Evolutionary conservation across 2,888 invertebrate species (phyloP).

Genomic region (Calameuta filiformis): DNA sequence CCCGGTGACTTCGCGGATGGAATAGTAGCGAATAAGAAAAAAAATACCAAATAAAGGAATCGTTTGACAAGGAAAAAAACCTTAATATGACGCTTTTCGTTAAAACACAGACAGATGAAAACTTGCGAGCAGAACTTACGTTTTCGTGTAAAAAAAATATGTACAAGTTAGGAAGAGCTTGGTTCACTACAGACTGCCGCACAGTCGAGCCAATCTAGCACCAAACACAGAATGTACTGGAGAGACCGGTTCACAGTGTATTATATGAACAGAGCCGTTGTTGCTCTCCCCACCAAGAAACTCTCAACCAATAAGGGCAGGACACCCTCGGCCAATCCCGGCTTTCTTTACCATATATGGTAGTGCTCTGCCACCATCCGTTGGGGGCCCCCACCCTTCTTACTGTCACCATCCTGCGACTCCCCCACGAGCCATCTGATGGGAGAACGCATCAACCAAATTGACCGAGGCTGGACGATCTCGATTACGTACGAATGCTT

Average conservation of each 20-base stretch:
- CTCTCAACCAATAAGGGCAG: conserved; percentile 59
- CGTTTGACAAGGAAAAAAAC: not conserved
- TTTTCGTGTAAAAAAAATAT: conserved; percentile 47
- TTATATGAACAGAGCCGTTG: conserved; percentile 58
- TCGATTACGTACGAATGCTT: conserved; percentile 10
- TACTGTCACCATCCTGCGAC: conserved; percentile 19
- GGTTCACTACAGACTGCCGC: conserved; percentile 46
- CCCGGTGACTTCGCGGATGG: not conserved
- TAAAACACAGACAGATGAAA: not conserved
- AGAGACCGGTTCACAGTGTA: conserved; percentile 55
- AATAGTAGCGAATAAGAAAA: not conserved
- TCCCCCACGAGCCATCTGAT: conserved; percentile 1
- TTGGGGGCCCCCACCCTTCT: conserved; percentile 65
- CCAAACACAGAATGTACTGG: conserved; percentile 60
- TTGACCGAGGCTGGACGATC: conserved; percentile 7
- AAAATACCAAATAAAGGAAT: not conserved
- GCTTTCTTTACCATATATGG: conserved; percentile 85
- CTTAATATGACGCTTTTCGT: not conserved
- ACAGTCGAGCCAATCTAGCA: conserved; percentile 52
- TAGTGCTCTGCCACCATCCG: conserved; percentile 71
- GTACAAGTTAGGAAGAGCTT: conserved; percentile 47
- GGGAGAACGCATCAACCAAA: conserved; percentile 23
- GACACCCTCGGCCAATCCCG: conserved; percentile 73
- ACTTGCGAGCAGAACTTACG: conserved; percentile 30
- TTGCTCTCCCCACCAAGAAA: conserved; percentile 42